Percentiles rank a stretch among this genome's conserved stretches.
phyloP scores from a whole-genome alignment of 2,113 vertebrate genomes.

The Nycticryphes semicollaris region DNA sequence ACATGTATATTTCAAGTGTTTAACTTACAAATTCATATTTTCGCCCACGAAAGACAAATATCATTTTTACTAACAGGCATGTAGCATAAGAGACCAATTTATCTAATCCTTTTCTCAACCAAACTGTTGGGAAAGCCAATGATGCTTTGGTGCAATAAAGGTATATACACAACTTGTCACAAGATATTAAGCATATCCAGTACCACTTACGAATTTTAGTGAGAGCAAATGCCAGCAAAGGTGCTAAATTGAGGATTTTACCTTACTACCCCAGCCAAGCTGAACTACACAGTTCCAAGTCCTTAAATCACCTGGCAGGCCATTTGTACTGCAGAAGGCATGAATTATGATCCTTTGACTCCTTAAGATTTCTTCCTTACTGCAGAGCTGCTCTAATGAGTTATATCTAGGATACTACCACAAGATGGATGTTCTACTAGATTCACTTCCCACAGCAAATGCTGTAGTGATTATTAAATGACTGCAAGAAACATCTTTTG shows the following conservation, averaged over 20 bases:
- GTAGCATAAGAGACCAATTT: not conserved
- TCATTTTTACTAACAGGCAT: not conserved
- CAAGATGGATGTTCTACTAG: constrained; percentile 14
- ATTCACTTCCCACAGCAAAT: too few relatives aligned
- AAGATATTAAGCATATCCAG: not conserved
- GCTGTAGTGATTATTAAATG: not conserved
- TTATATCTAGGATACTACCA: not conserved
- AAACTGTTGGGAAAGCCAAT: not conserved
- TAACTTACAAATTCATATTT: not conserved
- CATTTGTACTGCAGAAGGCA: constrained; percentile 33
- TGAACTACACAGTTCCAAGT: not conserved
- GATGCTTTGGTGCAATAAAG: not conserved
- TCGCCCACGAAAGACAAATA: not conserved
- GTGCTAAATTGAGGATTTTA: constrained; percentile 5
- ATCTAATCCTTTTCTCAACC: not conserved
- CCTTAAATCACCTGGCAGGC: constrained; percentile 55
- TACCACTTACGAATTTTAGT: not conserved
- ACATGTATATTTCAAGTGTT: not conserved
- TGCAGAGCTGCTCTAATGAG: constrained; percentile 37
- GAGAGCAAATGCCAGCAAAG: constrained; percentile 17
- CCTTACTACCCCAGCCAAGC: not conserved
- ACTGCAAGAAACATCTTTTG: not conserved
- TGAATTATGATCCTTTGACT: constrained; percentile 58
- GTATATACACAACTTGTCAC: not conserved
- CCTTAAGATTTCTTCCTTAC: constrained; percentile 61